Evolutionary conservation across 2,113 vertebrate genomes (phyloP).

Genomic region (Leptosomus discolor): DNA sequence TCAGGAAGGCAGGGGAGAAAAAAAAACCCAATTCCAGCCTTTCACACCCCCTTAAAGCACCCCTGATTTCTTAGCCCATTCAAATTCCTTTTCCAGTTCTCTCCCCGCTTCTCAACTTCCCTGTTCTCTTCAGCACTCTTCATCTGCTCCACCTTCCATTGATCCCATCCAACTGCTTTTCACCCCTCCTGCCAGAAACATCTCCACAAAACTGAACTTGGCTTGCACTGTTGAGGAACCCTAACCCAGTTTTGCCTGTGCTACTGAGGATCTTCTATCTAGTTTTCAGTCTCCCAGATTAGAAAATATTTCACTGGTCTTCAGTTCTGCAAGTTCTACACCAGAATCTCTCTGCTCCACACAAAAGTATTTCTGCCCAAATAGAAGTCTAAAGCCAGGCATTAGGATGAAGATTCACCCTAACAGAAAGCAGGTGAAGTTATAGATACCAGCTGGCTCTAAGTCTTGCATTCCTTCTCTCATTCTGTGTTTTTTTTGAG

Average conservation of each 20-base stretch:
- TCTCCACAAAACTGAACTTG: neutral
- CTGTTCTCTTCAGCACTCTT: neutral
- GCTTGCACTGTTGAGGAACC: neutral
- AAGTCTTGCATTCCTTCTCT: neutral
- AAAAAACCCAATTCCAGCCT: neutral
- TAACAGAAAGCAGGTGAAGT: constrained; percentile 26
- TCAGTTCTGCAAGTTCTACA: neutral
- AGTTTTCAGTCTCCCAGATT: neutral
- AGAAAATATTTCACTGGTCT: neutral
- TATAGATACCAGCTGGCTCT: constrained; percentile 1
- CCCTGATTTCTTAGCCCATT: neutral
- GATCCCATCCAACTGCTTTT: neutral
- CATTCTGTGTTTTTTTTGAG: neutral
- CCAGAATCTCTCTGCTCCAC: neutral
- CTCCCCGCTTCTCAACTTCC: neutral
- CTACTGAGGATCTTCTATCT: neutral
- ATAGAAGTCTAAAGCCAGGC: neutral
- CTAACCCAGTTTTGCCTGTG: neutral
- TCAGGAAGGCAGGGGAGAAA: neutral
- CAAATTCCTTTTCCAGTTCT: neutral
- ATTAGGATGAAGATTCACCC: neutral
- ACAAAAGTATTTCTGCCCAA: neutral
- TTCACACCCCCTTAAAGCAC: neutral
- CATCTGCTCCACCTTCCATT: neutral
- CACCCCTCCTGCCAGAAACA: neutral